Evolutionary conservation across 23 tunicate species (phyloP).

Genomic region (Halocynthia roretzi): DNA sequence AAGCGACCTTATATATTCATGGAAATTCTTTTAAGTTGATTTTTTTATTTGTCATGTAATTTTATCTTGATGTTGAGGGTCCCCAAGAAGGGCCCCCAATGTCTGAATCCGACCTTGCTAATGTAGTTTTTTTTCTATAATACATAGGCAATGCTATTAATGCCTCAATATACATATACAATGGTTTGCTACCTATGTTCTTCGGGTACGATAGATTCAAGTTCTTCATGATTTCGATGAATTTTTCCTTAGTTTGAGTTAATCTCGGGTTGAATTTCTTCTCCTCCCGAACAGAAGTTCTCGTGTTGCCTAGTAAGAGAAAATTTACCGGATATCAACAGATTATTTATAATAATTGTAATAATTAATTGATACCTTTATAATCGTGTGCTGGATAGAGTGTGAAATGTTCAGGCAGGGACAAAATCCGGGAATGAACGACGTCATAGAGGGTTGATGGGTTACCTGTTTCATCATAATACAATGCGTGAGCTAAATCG

Average conservation of each 20-base stretch:
- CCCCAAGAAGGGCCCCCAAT: too few relatives aligned
- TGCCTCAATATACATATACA: neutral
- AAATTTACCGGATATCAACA: neutral
- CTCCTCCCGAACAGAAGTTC: conserved; percentile 55
- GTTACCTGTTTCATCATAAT: neutral
- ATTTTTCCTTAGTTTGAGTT: conserved; percentile 35
- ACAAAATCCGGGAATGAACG: conserved; percentile 48
- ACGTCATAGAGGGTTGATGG: conserved; percentile 35
- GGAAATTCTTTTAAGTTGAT: too few relatives aligned
- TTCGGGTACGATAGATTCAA: conserved; percentile 56
- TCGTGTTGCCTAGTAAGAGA: conserved; percentile 15
- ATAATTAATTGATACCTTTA: conserved; percentile 14
- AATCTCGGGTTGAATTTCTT: conserved; percentile 60
- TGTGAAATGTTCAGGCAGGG: conserved; percentile 32
- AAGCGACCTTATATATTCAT: too few relatives aligned
- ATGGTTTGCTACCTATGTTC: conserved; percentile 19
- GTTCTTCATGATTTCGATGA: conserved; percentile 55
- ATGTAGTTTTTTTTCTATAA: too few relatives aligned
- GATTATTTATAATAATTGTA: too few relatives aligned
- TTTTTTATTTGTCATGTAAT: too few relatives aligned
- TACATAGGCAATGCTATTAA: neutral
- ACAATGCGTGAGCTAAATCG: too few relatives aligned
- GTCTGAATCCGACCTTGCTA: too few relatives aligned
- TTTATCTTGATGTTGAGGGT: too few relatives aligned
- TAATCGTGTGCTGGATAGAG: conserved; percentile 79